A percentile compares a stretch with the other conserved stretches of the same genome.
Evolutionary conservation across 2,888 invertebrate genomes (phyloP).

Genomic region (Rhamphomyia laevipes): DNA sequence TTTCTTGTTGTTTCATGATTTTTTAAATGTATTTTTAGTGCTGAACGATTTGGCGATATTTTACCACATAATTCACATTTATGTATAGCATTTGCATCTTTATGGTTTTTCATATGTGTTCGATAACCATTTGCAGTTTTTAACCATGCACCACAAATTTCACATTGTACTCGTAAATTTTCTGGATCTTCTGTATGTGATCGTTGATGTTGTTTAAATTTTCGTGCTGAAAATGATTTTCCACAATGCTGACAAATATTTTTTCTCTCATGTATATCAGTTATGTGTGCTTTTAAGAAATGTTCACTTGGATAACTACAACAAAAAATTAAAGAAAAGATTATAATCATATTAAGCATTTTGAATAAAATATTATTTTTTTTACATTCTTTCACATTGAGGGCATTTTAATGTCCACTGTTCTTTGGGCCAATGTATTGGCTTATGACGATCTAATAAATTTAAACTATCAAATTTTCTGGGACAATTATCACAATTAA

Average conservation of each 20-base stretch:
- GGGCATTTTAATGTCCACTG: conserved; percentile 11
- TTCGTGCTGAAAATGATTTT: not conserved
- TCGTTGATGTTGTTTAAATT: not conserved
- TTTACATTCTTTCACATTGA: conserved; percentile 13
- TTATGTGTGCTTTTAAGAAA: not conserved
- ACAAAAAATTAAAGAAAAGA: too few species aligned
- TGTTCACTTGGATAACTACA: conserved; percentile 7
- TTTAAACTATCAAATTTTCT: conserved; percentile 32
- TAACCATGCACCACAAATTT: not conserved
- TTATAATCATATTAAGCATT: too few species aligned
- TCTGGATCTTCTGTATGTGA: not conserved
- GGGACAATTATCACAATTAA: conserved; percentile 30
- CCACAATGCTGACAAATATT: not conserved
- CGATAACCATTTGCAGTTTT: not conserved
- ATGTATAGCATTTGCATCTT: not conserved
- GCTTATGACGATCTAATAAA: conserved; percentile 30
- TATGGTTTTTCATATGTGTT: not conserved
- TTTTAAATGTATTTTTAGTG: conserved; percentile 8
- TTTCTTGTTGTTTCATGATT: conserved; percentile 4
- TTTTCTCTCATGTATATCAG: not conserved
- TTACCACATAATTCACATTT: conserved; percentile 5
- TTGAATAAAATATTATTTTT: too few species aligned
- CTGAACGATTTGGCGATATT: conserved; percentile 6
- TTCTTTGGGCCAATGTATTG: conserved; percentile 27
- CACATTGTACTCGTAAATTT: not conserved